These are phyloP conservation scores for Xenops minutus DNA, from an alignment of 2,797 vertebrate genomes.

Conservation along the genomic window DNA sequence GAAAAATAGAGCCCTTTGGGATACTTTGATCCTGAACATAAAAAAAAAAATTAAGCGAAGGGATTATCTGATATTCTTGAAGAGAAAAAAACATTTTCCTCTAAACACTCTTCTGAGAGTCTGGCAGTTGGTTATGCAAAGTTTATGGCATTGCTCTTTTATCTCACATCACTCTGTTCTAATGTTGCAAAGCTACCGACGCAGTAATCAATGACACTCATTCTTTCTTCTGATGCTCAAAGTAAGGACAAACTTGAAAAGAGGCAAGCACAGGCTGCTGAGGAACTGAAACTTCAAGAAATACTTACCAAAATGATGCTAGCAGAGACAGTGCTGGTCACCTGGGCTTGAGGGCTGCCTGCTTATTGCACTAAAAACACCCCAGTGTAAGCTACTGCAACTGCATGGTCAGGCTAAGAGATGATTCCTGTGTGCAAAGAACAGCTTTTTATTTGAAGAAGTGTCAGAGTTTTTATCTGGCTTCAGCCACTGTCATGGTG, in stretches of 20 bases:
- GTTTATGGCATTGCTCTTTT: neutral
- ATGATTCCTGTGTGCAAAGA: neutral
- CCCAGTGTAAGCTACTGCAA: neutral
- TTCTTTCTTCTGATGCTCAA: neutral
- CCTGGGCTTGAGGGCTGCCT: neutral
- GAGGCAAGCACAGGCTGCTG: fast-evolving
- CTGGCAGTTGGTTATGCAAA: conserved; percentile 21
- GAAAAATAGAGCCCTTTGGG: neutral
- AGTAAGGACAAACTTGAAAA: neutral
- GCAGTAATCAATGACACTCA: neutral
- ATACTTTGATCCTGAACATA: neutral
- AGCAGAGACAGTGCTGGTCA: neutral
- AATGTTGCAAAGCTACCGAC: neutral
- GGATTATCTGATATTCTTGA: neutral
- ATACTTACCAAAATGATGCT: neutral
- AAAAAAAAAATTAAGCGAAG: neutral
- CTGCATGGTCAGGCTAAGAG: neutral
- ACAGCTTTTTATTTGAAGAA: neutral
- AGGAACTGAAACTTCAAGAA: neutral
- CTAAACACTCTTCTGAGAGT: neutral
- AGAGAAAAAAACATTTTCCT: neutral
- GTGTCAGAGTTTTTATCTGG: neutral
- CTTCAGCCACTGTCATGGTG: neutral
- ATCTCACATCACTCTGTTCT: neutral
- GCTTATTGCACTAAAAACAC: neutral